phyloP scores from a whole-genome alignment of 2,888 invertebrate genomes.

The Eupithecia tripunctaria region DNA sequence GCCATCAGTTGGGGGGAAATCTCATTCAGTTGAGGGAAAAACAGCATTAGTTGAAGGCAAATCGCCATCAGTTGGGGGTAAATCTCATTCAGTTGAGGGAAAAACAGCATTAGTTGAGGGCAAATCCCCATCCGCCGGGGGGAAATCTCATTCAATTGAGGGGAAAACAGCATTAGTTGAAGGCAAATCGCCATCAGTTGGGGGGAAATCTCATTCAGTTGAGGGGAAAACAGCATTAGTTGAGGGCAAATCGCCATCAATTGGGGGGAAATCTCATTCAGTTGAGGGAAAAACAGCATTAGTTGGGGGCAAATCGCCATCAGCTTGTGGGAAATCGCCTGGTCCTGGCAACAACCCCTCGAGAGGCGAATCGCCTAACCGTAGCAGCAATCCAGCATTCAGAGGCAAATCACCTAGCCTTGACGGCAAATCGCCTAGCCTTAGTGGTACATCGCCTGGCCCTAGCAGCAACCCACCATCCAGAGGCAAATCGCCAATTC shows the following conservation, averaged over 20 bases:
- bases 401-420: background rate
- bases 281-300: background rate
- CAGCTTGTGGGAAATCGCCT: background rate
- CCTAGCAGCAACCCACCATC: background rate
- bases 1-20: too few relatives aligned
- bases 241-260: conserved; percentile 17
- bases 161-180: too few relatives aligned
- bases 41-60: too few relatives aligned
- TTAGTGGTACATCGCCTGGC: background rate
- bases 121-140: background rate
- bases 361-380: conserved; percentile 20
- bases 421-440: conserved; percentile 15
- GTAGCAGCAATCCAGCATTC: background rate
- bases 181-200: background rate
- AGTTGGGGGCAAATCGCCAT: background rate
- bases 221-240: too few relatives aligned
- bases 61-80: too few relatives aligned
- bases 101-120: background rate
- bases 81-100: too few relatives aligned
- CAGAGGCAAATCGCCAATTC: conserved; percentile 11
- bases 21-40: too few relatives aligned
- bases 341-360: background rate
- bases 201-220: background rate
- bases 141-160: too few relatives aligned
- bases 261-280: background rate